Conservation (phyloP, 2,888 invertebrate genomes). For the Onthophagus sagittarius region DNA sequence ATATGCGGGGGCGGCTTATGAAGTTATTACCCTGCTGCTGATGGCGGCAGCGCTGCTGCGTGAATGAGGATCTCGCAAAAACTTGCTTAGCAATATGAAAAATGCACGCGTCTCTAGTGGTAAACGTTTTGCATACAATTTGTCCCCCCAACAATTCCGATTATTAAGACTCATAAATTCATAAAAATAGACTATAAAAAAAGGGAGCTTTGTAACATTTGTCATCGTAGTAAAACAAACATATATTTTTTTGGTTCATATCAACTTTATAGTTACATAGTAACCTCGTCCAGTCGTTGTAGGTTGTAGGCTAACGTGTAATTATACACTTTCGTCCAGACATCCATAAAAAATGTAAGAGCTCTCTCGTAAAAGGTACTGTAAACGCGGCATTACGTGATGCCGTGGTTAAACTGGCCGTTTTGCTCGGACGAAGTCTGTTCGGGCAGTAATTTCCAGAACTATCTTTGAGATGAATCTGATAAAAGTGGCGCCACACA, state of each 20-base stretch:
- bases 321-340: neutral
- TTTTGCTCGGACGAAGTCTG: neutral
- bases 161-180: neutral
- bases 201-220: neutral
- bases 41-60: neutral
- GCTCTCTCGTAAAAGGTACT: neutral
- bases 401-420: slow-evolving; percentile 6
- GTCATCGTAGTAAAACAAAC: neutral
- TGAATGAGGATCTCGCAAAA: neutral
- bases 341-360: slow-evolving; percentile 2
- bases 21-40: slow-evolving; percentile 35
- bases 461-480: slow-evolving; percentile 21
- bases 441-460: slow-evolving; percentile 17
- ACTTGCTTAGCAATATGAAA: neutral
- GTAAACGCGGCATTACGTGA: slow-evolving; percentile 1
- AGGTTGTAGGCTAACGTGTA: neutral
- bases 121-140: neutral
- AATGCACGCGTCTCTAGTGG: neutral
- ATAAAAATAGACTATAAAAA: neutral
- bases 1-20: slow-evolving; percentile 40
- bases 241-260: neutral
- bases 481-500: slow-evolving; percentile 22
- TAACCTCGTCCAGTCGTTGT: neutral
- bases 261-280: neutral
- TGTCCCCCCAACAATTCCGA: neutral